phyloP scores from a whole-genome alignment of 2,888 invertebrate genomes.

The Spicauda simplicius region DNA sequence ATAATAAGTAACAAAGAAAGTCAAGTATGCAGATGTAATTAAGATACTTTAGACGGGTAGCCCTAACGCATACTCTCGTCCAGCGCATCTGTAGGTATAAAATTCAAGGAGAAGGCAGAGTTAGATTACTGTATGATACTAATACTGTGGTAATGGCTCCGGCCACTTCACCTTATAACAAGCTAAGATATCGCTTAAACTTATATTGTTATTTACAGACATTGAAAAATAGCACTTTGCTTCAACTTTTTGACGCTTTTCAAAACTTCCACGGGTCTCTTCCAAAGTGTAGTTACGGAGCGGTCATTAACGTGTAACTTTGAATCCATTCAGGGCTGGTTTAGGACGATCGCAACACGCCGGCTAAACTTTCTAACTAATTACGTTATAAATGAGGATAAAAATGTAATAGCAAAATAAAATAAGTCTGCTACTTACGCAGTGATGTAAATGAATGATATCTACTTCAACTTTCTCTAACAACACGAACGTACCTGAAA shows the following conservation, averaged over 20 bases:
- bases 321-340: constrained; percentile 43
- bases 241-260: constrained; percentile 57
- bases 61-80: too few species aligned
- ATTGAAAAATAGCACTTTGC: constrained; percentile 58
- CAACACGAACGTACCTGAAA: constrained; percentile 79
- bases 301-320: constrained; percentile 48
- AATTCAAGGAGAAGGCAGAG: too few species aligned
- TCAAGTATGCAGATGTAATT: too few species aligned
- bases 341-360: constrained; percentile 34
- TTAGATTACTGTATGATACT: too few species aligned
- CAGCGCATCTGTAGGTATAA: too few species aligned
- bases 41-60: too few species aligned
- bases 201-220: constrained; percentile 50
- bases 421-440: constrained; percentile 74
- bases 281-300: constrained; percentile 47
- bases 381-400: constrained; percentile 23
- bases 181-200: constrained; percentile 45
- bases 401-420: constrained; percentile 51
- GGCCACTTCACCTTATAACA: constrained; percentile 43
- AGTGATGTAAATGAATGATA: constrained; percentile 64
- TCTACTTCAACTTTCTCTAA: constrained; percentile 70
- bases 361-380: constrained; percentile 29
- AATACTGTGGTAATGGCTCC: constrained; percentile 39
- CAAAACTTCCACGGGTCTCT: constrained; percentile 49
- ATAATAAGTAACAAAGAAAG: too few species aligned